Evolutionary conservation across 2,113 vertebrate genomes (phyloP), one percentile per base, ranked within the genome.

Genomic region (Hypomesus transpacificus): DNA sequence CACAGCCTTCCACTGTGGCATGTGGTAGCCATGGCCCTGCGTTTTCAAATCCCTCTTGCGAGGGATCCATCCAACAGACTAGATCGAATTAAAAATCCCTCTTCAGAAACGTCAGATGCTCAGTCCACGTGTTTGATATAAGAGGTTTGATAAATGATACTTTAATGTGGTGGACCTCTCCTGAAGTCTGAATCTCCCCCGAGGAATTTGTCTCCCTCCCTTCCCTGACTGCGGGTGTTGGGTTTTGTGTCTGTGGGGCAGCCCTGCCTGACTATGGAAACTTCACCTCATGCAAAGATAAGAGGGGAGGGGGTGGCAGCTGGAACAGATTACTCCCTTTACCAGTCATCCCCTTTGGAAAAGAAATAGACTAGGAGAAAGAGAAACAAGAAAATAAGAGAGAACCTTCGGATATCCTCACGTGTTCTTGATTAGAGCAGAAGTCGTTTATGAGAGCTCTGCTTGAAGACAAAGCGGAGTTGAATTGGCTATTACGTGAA

Each of bases 201-300:
- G 31, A 34, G 31, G 31, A 34, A 34, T 34, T 34, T 7, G 31
- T 34, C 7, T 34, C n/a, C 53, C 53, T 18, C 53, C 53, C 17
- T 3, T 28, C 50, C 26, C 16, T 4, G 31, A 21, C 59, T 57
- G 17, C 90, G 82, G 82, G 80, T 14, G 61, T 70, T 89, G 91
- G 91, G 91, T 90, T 89, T 74, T 82, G 87, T 83, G 89, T 87
- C 86, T 92, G 68, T 26, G 66, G 54, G 89, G 84, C 87, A 88
- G 82, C 24, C 14, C 59, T 61, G 66, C 26, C 87, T 90, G 88
- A 91, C 87, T 93, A 92, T 96, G 93, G 94, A 96, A 96, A 96
- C 90, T 95, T 94, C 91, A 93, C 93, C 91, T 94, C 93, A 92
- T 94, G 92, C 90, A 90, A 92, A 82, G 93, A 95, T 95, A 96